These are phyloP conservation scores for Apeltes quadracus DNA, from an alignment of 2,113 vertebrate genomes.

Conservation along the genomic window DNA sequence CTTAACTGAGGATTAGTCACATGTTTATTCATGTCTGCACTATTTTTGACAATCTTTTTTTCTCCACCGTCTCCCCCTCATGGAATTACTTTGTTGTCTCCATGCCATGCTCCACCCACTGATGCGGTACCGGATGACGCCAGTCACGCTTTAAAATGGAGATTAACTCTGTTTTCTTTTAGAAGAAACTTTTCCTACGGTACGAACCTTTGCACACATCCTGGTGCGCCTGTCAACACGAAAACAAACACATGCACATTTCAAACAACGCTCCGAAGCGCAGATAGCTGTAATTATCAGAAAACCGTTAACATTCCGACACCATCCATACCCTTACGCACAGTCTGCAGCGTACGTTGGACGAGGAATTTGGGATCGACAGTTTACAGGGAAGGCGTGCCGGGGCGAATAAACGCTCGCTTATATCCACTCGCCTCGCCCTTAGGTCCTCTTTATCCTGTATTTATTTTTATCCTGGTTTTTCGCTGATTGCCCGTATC, in stretches of 20 bases:
- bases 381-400: slow-evolving; percentile 54
- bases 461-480: slow-evolving; percentile 73
- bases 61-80: slow-evolving; percentile 9
- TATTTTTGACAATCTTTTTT: slow-evolving; percentile 43
- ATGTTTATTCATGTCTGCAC: slow-evolving; percentile 33
- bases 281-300: slow-evolving; percentile 79
- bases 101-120: slow-evolving; percentile 45
- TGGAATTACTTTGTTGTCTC: slow-evolving; percentile 4
- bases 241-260: slow-evolving; percentile 77
- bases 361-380: slow-evolving; percentile 55
- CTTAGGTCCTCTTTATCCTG: slow-evolving; percentile 69
- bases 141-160: slow-evolving; percentile 66
- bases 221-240: slow-evolving; percentile 43
- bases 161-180: slow-evolving; percentile 63
- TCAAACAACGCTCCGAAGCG: slow-evolving; percentile 55
- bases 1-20: slow-evolving; percentile 5
- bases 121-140: slow-evolving; percentile 23
- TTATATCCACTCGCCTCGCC: slow-evolving; percentile 69
- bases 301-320: slow-evolving; percentile 79
- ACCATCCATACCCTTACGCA: slow-evolving; percentile 69
- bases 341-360: slow-evolving; percentile 45
- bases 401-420: slow-evolving; percentile 58
- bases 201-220: slow-evolving; percentile 51
- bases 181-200: slow-evolving; percentile 42
- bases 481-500: slow-evolving; percentile 51